Evolutionary conservation across 1,140 invertebrate genomes (phyloP), one percentile per base, ranked within the genome.

Genomic region (Eupeodes corollae): DNA sequence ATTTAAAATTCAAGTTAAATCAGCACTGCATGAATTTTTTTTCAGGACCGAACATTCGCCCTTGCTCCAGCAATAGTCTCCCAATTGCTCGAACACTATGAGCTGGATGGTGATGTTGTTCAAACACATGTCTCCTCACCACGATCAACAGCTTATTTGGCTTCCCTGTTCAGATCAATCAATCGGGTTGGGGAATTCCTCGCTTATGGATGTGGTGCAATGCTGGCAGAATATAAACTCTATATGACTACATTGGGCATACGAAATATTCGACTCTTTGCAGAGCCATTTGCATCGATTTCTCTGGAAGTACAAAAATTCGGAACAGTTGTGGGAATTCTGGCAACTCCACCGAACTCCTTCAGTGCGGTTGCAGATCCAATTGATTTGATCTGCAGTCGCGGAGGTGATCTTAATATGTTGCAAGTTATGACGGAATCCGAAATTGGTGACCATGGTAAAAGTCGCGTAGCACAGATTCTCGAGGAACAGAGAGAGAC

Each of bases 31-130:
- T 46, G 13, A 39, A 12, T 31, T 12, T 0, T 47, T 47, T 44
- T n/a, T n/a, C 48, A 87, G 83, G 83, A 86, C 58, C 76, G 81
- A 44, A 81, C 85, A 26, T 79, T 86, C 53, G 85, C 83, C 50
- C 69, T 83, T 32, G 84, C 83, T 3, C 83, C 84, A 1, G 83
- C 82, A 0, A 75, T 80, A 5, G 72, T 87, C 44, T 77, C 76
- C 42, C 77, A 79, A 43, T 72, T 83, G 2, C 71, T 86, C 33
- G 72, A 75, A 1, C 74, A 76, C 10, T 73, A 77, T 47, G 71
- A 76, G 41, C 63, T 88, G 6, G 75, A 75, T 19, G 84, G 84
- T 5, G 81, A 79, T n/a, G 79, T 87, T 0, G 73, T 84, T 0
- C 77, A 86, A 55, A 86, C 83, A 0, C 84, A 88, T 56, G 75